Conservation (phyloP, 37 sponge, comb jelly and placozoan genomes). For the Beroe ovata region DNA sequence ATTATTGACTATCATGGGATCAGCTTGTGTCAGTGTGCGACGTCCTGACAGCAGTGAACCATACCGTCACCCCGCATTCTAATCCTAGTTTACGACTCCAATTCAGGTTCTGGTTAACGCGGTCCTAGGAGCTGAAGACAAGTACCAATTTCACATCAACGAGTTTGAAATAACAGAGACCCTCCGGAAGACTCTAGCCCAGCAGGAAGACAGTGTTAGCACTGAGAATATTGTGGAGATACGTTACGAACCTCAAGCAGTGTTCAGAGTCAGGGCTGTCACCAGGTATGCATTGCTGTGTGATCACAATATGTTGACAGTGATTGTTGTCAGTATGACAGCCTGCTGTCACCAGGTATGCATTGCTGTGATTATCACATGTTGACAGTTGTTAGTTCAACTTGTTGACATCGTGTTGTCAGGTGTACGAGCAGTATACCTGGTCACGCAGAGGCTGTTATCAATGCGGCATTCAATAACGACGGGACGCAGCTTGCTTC, state of each 20-base stretch:
- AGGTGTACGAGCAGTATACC: conserved; percentile 84
- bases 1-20: neutral
- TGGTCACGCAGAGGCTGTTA: conserved; percentile 68
- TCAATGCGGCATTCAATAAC: conserved; percentile 48
- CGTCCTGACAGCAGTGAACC: too few relatives aligned
- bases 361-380: too few relatives aligned
- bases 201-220: conserved; percentile 1
- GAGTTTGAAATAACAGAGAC: conserved; percentile 55
- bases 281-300: too few relatives aligned
- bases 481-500: conserved; percentile 56
- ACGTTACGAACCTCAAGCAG: conserved; percentile 69
- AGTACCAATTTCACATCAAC: conserved; percentile 58
- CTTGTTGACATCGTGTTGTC: too few relatives aligned
- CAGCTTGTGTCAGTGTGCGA: neutral
- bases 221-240: conserved; percentile 58
- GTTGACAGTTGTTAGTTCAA: too few relatives aligned
- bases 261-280: conserved; percentile 89
- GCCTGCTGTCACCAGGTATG: too few relatives aligned
- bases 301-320: too few relatives aligned
- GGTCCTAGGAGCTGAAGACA: conserved; percentile 20
- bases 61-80: too few relatives aligned
- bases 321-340: too few relatives aligned
- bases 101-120: conserved; percentile 56
- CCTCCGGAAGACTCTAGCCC: conserved; percentile 26
- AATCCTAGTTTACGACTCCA: neutral